Conservation (phyloP, 2,888 invertebrate genomes). For the Diloba caeruleocephala region DNA sequence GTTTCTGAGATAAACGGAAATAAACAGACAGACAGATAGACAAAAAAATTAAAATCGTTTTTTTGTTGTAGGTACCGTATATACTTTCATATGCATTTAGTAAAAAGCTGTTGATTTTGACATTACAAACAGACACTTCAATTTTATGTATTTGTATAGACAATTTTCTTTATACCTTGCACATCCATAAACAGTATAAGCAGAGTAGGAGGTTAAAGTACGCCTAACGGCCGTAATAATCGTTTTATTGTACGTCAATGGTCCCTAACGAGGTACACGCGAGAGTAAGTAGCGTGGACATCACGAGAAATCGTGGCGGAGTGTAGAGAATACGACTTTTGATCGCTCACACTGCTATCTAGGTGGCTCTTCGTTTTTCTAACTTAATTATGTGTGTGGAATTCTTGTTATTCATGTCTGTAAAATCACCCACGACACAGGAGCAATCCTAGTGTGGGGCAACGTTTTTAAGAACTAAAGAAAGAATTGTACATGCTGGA, state of each 20-base stretch:
- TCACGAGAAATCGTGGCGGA: slow-evolving; percentile 70
- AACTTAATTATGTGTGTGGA: slow-evolving; percentile 18
- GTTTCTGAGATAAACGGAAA: no score
- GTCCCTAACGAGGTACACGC: slow-evolving; percentile 48
- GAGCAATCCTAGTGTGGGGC: no score
- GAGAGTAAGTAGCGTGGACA: slow-evolving; percentile 48
- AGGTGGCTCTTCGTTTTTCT: slow-evolving; percentile 25
- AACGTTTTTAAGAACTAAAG: no score
- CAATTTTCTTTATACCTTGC: slow-evolving; percentile 1
- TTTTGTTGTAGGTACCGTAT: no score
- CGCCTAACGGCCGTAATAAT: slow-evolving; percentile 51
- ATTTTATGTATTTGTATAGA: background rate
- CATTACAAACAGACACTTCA: background rate
- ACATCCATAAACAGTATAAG: slow-evolving; percentile 39
- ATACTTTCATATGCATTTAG: no score
- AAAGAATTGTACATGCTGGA: no score
- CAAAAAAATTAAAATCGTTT: no score
- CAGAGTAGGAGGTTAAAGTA: slow-evolving; percentile 53
- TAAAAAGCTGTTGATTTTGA: background rate
- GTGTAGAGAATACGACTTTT: slow-evolving; percentile 27
- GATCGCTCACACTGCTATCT: slow-evolving; percentile 21
- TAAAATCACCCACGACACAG: no score
- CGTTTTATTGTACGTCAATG: slow-evolving; percentile 55
- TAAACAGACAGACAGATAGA: no score
- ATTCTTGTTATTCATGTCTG: no score